phyloP scores from a whole-genome alignment of 2,797 vertebrate genomes.

The Loriculus beryllinus region DNA sequence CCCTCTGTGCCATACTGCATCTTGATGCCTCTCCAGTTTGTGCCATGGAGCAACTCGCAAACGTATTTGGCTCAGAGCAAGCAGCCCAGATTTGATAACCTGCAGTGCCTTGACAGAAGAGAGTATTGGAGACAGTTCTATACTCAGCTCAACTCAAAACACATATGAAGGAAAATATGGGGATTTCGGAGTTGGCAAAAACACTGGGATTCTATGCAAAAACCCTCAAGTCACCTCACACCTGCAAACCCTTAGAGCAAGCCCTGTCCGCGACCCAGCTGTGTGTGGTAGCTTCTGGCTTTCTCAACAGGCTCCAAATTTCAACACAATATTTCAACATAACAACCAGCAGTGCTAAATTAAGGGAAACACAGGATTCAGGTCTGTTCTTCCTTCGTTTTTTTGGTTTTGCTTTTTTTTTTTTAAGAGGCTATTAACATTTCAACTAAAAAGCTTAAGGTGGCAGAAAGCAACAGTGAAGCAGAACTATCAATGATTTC shows the following conservation, averaged over 20 bases:
- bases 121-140: background rate
- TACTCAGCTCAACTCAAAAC: background rate
- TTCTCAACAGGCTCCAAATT: background rate
- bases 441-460: background rate
- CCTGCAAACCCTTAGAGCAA: background rate
- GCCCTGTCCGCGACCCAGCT: background rate
- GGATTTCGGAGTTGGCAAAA: background rate
- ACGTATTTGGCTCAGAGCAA: background rate
- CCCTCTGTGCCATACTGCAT: background rate
- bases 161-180: fast-evolving
- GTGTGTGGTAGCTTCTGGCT: background rate
- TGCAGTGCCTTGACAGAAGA: fast-evolving
- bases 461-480: background rate
- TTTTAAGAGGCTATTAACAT: background rate
- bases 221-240: background rate
- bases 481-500: background rate
- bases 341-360: background rate
- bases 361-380: background rate
- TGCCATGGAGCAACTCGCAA: background rate
- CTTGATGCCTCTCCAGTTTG: background rate
- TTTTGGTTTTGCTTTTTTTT: background rate
- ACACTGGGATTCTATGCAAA: background rate
- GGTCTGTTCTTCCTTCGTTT: background rate
- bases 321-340: background rate
- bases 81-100: background rate